phyloP scores from a whole-genome alignment of 2,797 vertebrate genomes.

The Apodemus agrarius region DNA sequence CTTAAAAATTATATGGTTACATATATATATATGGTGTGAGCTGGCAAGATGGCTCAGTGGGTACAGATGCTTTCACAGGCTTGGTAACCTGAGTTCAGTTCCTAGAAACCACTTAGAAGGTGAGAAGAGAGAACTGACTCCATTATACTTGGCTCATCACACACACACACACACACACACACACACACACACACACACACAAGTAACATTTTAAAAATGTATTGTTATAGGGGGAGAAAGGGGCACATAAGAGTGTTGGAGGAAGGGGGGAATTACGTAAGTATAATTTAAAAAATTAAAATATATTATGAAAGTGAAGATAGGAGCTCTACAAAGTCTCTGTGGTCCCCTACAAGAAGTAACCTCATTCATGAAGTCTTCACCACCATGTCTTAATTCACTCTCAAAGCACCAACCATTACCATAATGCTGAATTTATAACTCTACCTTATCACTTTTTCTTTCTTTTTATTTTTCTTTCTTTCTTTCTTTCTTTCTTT shows the following conservation, averaged over 20 bases:
- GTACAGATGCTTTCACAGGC: background rate
- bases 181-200: background rate
- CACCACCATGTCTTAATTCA: background rate
- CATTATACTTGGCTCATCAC: background rate
- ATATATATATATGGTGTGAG: background rate
- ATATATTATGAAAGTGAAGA: background rate
- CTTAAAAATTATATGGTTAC: too few relatives aligned
- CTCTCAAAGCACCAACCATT: background rate
- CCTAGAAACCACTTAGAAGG: background rate
- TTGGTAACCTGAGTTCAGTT: background rate
- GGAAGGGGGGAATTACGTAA: background rate
- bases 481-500: too few relatives aligned
- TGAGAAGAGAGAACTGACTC: background rate
- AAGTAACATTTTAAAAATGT: background rate
- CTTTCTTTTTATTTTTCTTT: too few relatives aligned
- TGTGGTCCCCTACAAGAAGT: background rate
- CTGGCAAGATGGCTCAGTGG: background rate
- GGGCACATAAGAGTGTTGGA: too few relatives aligned
- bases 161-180: background rate
- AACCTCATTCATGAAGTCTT: background rate
- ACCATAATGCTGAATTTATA: background rate
- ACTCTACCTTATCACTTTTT: background rate
- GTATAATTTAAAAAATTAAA: background rate
- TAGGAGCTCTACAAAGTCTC: background rate
- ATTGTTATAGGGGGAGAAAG: background rate